A percentile compares a stretch with the other conserved stretches of the same genome.
Evolutionary conservation across 2,113 vertebrate species (phyloP).

Genomic region (Peromyscus polionotus): DNA sequence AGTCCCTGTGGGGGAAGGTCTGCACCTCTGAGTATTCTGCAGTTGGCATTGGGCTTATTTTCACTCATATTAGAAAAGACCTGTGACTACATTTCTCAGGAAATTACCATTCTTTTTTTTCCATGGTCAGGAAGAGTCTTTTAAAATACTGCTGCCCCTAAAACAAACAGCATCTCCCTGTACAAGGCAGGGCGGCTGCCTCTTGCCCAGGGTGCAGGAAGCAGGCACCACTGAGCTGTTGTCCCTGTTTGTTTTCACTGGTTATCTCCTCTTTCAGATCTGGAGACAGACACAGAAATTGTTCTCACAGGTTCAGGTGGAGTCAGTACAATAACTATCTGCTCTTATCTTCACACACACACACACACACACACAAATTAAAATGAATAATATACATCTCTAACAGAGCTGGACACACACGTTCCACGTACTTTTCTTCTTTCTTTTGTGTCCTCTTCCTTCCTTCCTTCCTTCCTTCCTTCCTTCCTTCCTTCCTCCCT

Average conservation of each 20-base stretch:
- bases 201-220: slow-evolving; percentile 62
- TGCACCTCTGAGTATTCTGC: slow-evolving; percentile 70
- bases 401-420: background rate
- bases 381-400: background rate
- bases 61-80: slow-evolving; percentile 53
- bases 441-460: background rate
- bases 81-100: slow-evolving; percentile 71
- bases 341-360: background rate
- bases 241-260: slow-evolving; percentile 59
- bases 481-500: no score
- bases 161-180: slow-evolving; percentile 49
- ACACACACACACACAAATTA: background rate
- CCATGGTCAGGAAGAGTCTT: slow-evolving; percentile 73
- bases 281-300: background rate
- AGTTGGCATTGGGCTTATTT: slow-evolving; percentile 53
- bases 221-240: slow-evolving; percentile 1
- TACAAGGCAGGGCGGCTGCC: background rate
- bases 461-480: background rate
- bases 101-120: slow-evolving; percentile 76
- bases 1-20: slow-evolving; percentile 27
- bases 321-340: background rate
- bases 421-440: background rate
- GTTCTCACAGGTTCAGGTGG: background rate
- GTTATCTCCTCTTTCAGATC: slow-evolving; percentile 65
- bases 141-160: slow-evolving; percentile 66